Conservation (phyloP, 53 echinoderm and acorn worm genomes). For the Paracentrotus lividus region DNA sequence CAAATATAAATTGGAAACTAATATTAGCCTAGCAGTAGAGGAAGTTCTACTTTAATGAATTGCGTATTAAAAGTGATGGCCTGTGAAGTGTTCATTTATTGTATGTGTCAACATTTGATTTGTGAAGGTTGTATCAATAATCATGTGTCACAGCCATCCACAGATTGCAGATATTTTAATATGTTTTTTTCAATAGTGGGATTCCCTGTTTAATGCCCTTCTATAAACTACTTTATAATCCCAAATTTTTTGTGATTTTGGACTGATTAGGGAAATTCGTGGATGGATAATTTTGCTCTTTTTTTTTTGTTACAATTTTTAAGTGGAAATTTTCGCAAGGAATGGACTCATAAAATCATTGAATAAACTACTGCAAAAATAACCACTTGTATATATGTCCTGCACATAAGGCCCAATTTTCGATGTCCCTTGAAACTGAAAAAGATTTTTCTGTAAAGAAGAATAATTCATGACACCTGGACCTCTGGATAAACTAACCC, state of each 20-base stretch:
- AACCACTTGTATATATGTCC: too few relatives aligned
- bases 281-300: too few relatives aligned
- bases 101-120: background rate
- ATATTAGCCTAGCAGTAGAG: background rate
- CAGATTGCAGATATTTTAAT: background rate
- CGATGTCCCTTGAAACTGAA: background rate
- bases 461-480: background rate
- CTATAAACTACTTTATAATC: background rate
- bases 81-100: background rate
- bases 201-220: background rate
- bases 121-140: background rate
- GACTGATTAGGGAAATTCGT: too few relatives aligned
- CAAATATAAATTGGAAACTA: background rate
- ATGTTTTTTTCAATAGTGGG: background rate
- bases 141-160: background rate
- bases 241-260: background rate
- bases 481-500: background rate
- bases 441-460: background rate
- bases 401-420: background rate
- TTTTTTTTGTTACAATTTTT: too few relatives aligned
- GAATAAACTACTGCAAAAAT: too few relatives aligned
- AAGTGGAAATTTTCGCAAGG: too few relatives aligned
- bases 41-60: background rate
- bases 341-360: too few relatives aligned
- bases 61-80: background rate